Evolutionary conservation across 2,113 vertebrate genomes (phyloP).

Genomic region (Otus sunia): DNA sequence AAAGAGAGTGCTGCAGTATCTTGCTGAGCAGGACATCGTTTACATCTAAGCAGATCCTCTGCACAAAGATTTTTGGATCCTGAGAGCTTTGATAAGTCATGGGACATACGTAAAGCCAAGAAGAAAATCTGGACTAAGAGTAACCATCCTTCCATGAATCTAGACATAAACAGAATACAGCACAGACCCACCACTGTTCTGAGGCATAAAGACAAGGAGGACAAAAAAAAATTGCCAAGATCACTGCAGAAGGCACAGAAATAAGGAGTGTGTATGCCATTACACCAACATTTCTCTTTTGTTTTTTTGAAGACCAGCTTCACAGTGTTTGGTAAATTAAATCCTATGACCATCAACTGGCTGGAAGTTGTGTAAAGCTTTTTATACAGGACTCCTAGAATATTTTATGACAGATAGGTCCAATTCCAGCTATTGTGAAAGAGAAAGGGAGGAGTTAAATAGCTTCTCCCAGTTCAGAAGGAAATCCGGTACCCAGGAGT

Average conservation of each 20-base stretch:
- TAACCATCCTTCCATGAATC: background rate
- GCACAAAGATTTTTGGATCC: background rate
- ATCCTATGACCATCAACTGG: background rate
- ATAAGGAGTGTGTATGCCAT: background rate
- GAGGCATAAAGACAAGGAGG: background rate
- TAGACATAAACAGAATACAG: background rate
- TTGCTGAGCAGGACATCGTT: background rate
- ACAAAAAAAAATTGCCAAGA: background rate
- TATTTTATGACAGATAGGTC: background rate
- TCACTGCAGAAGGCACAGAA: background rate
- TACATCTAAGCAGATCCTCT: background rate
- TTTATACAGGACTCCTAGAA: background rate
- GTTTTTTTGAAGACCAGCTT: background rate
- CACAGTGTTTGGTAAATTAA: background rate
- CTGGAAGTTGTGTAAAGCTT: background rate
- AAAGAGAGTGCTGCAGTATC: rapidly evolving
- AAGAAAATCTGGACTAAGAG: background rate
- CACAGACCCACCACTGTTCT: background rate
- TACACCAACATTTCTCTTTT: background rate
- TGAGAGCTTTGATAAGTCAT: background rate
- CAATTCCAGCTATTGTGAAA: background rate
- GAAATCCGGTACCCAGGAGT: background rate
- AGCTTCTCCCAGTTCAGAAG: background rate
- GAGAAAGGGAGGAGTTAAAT: background rate
- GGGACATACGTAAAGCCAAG: background rate